Evolutionary conservation across 1,140 invertebrate species (phyloP).

Genomic region (Psilanteris sp.): DNA sequence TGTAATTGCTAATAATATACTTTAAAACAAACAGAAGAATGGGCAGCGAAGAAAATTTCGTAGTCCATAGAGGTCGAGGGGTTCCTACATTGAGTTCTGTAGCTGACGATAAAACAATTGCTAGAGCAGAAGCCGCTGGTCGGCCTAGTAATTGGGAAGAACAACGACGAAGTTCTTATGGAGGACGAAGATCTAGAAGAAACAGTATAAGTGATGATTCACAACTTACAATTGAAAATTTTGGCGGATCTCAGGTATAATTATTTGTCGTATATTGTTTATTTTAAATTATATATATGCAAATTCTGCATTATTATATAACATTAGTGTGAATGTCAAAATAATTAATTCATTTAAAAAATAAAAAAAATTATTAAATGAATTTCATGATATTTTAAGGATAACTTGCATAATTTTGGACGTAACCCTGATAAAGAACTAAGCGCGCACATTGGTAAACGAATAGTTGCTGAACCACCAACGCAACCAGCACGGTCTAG

Average conservation of each 20-base stretch:
- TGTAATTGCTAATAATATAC: too few relatives aligned
- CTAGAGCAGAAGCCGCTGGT: slow-evolving; percentile 85
- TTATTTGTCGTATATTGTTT: too few relatives aligned
- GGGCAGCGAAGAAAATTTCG: slow-evolving; percentile 85
- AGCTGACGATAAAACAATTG: slow-evolving; percentile 77
- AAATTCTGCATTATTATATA: too few relatives aligned
- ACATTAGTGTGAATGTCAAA: too few relatives aligned
- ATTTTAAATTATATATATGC: too few relatives aligned
- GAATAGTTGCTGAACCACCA: slow-evolving; percentile 81
- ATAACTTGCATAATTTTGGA: slow-evolving; percentile 83
- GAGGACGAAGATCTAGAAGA: slow-evolving; percentile 89
- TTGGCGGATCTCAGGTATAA: slow-evolving; percentile 89
- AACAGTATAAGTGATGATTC: slow-evolving; percentile 93
- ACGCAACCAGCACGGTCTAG: slow-evolving; percentile 84
- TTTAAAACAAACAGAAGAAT: slow-evolving; percentile 54
- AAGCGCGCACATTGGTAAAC: slow-evolving; percentile 81
- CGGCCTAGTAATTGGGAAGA: slow-evolving; percentile 92
- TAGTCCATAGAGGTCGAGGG: slow-evolving; percentile 88
- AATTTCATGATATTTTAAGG: slow-evolving; percentile 73
- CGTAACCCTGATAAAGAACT: slow-evolving; percentile 89
- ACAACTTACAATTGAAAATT: slow-evolving; percentile 94
- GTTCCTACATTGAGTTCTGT: slow-evolving; percentile 89
- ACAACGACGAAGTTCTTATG: slow-evolving; percentile 85
- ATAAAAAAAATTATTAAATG: not conserved
- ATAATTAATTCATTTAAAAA: not conserved